phyloP scores from a whole-genome alignment of 2,113 vertebrate species.

The Clupea harengus region DNA sequence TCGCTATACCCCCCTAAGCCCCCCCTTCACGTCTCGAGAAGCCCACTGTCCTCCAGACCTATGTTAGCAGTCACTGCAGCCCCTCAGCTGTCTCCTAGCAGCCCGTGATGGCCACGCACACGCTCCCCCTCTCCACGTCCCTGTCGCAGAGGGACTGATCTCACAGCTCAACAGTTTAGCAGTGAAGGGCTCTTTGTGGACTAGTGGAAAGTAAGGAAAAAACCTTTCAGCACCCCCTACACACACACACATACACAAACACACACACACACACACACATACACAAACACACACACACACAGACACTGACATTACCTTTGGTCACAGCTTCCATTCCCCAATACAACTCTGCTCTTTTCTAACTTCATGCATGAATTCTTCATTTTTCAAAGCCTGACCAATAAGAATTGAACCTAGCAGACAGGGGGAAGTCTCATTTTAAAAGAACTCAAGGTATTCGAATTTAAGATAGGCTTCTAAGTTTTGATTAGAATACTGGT shows the following conservation, averaged over 20 bases:
- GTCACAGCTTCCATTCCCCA: background rate
- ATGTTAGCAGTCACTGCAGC: background rate
- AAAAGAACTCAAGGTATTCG: background rate
- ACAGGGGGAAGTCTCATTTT: background rate
- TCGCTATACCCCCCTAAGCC: slow-evolving; percentile 34
- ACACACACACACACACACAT: no score
- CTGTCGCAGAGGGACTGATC: slow-evolving; percentile 39
- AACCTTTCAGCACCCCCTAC: background rate
- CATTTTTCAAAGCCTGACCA: background rate
- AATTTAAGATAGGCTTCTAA: background rate
- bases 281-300: background rate
- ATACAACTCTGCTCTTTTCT: background rate
- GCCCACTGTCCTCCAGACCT: background rate
- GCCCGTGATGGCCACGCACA: background rate
- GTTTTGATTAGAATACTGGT: background rate
- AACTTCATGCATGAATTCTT: background rate
- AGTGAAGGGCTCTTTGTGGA: background rate
- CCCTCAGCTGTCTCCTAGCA: background rate
- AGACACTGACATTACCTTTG: no score
- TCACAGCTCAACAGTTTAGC: slow-evolving; percentile 32
- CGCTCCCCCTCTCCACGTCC: slow-evolving; percentile 1
- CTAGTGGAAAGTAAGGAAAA: background rate
- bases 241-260: background rate
- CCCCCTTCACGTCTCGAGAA: background rate
- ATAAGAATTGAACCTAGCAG: background rate